A percentile compares a stretch with the other conserved stretches of the same genome.
These are phyloP conservation scores for Sebastes kiyomatsui DNA, from an alignment of 2,797 vertebrate species.

Conservation along the genomic window DNA sequence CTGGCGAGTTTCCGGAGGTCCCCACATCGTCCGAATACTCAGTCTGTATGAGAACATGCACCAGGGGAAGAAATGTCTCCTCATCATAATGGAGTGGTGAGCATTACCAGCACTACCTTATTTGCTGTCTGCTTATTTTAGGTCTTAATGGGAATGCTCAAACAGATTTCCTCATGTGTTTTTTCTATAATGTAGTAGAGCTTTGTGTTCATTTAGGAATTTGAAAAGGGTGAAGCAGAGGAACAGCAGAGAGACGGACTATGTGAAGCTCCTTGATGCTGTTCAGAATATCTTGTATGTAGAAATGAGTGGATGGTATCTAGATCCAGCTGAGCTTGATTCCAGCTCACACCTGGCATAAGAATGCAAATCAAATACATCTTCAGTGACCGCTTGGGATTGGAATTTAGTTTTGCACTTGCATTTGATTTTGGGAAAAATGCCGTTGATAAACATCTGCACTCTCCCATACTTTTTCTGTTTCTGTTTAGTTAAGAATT, in stretches of 20 bases:
- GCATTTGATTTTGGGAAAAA: not conserved
- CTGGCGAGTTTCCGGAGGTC: conserved; percentile 89
- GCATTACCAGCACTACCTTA: conserved; percentile 16
- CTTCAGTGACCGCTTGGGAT: not conserved
- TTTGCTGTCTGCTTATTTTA: not conserved
- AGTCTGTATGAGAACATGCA: conserved; percentile 94
- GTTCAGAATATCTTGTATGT: not conserved
- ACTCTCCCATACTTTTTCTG: not conserved
- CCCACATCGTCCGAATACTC: conserved; percentile 89
- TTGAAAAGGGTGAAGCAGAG: not conserved
- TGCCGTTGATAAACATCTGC: not conserved
- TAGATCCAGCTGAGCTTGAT: not conserved
- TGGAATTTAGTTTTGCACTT: not conserved
- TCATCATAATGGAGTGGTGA: conserved; percentile 97
- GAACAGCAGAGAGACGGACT: not conserved
- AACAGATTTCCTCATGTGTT: not conserved
- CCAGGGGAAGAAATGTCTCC: conserved; percentile 90
- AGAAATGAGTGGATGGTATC: not conserved
- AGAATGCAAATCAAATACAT: not conserved
- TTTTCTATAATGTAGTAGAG: not conserved
- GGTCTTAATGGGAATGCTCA: not conserved
- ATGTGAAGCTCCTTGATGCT: not conserved
- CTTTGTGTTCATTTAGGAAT: not conserved
- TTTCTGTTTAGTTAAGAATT: not conserved
- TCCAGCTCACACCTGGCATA: not conserved